Conservation (phyloP, 2,113 vertebrate species). For the Prionailurus bengalensis region DNA sequence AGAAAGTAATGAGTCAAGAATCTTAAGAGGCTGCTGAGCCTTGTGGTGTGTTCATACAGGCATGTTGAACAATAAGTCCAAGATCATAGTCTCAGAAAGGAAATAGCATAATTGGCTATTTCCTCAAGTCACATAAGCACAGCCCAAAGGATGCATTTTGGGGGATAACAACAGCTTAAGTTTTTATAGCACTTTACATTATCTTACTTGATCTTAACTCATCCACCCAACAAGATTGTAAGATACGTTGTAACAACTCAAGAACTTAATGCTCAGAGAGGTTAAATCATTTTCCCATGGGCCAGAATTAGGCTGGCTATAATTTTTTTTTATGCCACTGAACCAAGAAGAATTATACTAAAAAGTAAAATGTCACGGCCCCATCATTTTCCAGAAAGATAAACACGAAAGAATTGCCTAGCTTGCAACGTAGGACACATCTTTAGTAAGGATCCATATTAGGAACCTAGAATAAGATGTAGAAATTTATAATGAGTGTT, state of each 20-base stretch:
- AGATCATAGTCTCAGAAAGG: conserved; percentile 41
- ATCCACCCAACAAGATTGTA: conserved; percentile 16
- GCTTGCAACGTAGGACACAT: neutral
- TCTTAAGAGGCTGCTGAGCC: neutral
- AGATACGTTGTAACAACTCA: conserved; percentile 1
- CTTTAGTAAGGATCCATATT: neutral
- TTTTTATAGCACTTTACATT: conserved; percentile 34
- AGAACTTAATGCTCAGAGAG: conserved; percentile 21
- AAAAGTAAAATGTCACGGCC: conserved; percentile 2
- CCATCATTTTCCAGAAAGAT: neutral
- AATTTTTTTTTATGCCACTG: neutral
- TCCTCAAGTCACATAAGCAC: neutral
- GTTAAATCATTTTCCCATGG: neutral
- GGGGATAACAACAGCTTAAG: neutral
- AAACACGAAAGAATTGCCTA: conserved; percentile 19
- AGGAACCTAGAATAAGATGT: neutral
- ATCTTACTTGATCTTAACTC: conserved; percentile 46
- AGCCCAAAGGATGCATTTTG: conserved; percentile 24
- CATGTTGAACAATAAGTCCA: neutral
- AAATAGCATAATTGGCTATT: conserved; percentile 25
- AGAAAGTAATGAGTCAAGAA: neutral
- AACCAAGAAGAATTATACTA: neutral
- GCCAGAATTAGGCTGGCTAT: neutral
- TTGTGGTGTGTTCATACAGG: neutral
- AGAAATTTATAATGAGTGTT: neutral